Base-by-base conservation (phyloP, 2,797 vertebrate genomes). In the Thaleichthys pacificus region DNA sequence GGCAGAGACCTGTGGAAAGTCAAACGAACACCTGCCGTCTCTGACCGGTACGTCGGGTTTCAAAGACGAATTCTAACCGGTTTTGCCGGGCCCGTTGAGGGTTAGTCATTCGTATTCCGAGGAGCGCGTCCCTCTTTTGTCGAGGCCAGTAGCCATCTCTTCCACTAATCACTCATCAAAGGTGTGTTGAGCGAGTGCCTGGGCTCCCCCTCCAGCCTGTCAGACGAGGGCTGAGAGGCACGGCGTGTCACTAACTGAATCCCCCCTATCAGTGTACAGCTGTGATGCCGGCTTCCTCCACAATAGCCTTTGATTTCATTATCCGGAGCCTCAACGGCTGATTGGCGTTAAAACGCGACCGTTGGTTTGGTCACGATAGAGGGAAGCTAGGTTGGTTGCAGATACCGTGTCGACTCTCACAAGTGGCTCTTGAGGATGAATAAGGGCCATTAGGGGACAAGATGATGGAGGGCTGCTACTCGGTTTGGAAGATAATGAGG, bases 391-490 rank as follows among this genome's bases (percentile, higher is more conserved):
- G 5, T 24, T 0, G 0, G 51, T 24, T 61, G 68, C 22, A 22
- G 24, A 49, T 19, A 11, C 28, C 42, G 15, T 68, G 70, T 71
- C 70, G 68, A 71, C 73, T 83, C 71, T 76, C 69, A 61, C 68
- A 65, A 69, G 75, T 63, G 30, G 62, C 74, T 60, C 69, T 72
- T 63, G 71, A 74, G 73, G 64, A 49, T 65, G 60, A 76, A 76
- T 70, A 57, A 66, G 1, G 1, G 68, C 68, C 69, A 65, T 76
- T 74, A 74, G 66, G 56, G 56, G 5, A 66, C 30, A 61, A 38
- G 42, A 61, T 62, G 76, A 79, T 79, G 75, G 76, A 58, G 69
- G 57, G 6, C 47, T n/a, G 22, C 66, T n/a, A 73, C 73, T 77
- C 54, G n/a, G 72, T 71, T 77, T 19, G 77, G 71, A 77, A 79